phyloP scores from a whole-genome alignment of 2,888 invertebrate genomes.

The Vesta saturnalis region DNA sequence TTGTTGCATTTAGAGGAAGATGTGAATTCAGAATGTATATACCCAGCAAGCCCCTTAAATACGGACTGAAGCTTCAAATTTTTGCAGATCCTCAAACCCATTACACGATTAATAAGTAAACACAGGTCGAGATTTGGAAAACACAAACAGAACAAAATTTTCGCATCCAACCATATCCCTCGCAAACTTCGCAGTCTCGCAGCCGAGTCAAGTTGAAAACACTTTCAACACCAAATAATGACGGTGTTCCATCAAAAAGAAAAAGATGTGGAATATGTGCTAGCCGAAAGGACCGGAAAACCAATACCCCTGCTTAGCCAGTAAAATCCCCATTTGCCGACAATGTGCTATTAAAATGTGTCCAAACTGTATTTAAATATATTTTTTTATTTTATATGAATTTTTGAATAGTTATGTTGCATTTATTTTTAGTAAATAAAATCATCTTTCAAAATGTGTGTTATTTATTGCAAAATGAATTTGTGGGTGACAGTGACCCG shows the following conservation, averaged over 20 bases:
- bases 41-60: neutral
- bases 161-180: neutral
- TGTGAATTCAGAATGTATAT: too few species aligned
- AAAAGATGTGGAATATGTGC: too few species aligned
- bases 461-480: neutral
- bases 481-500: neutral
- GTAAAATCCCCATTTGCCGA: neutral
- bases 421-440: too few species aligned
- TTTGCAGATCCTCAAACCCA: neutral
- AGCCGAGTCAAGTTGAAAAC: neutral
- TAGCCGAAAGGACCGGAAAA: too few species aligned
- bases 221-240: neutral
- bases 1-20: too few species aligned
- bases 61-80: neutral
- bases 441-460: neutral
- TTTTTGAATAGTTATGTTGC: too few species aligned
- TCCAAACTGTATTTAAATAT: too few species aligned
- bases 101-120: neutral
- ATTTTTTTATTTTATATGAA: too few species aligned
- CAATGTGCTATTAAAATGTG: too few species aligned
- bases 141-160: neutral
- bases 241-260: neutral
- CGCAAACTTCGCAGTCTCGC: too few species aligned
- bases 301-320: neutral
- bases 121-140: neutral